phyloP scores from a whole-genome alignment of 1,140 invertebrate species.

The Melipona quadrifasciata region DNA sequence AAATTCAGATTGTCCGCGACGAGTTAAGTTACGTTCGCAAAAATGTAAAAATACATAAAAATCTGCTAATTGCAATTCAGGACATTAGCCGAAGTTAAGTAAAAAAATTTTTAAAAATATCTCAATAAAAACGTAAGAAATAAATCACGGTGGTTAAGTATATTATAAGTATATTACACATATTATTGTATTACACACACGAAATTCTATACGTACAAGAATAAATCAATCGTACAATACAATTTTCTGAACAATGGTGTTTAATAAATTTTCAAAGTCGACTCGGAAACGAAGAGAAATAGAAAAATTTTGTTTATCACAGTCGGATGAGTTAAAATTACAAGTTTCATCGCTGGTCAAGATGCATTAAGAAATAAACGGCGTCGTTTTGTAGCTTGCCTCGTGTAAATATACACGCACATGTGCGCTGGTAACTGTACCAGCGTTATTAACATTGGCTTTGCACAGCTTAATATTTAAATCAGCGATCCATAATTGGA shows the following conservation, averaged over 20 bases:
- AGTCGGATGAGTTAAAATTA: background rate
- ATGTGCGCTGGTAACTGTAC: background rate
- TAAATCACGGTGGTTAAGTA: background rate
- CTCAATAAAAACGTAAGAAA: background rate
- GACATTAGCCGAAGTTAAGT: no score
- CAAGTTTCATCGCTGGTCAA: background rate
- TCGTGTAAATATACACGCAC: background rate
- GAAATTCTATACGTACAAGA: no score
- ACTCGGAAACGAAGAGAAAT: no score
- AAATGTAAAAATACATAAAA: no score
- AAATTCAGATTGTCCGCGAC: no score
- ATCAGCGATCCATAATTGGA: conserved; percentile 13
- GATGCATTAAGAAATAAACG: background rate
- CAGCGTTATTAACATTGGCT: conserved; percentile 19
- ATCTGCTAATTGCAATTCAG: no score
- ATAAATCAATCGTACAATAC: no score
- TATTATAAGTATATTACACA: no score
- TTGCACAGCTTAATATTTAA: conserved; percentile 28
- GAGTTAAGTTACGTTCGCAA: no score
- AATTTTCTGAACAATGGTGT: no score
- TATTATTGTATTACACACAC: no score
- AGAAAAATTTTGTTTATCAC: background rate
- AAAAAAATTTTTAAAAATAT: background rate
- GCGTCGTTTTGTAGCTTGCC: background rate
- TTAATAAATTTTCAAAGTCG: no score